Evolutionary conservation across 2,797 vertebrate genomes (phyloP).

Genomic region (Hipposideros larvatus): DNA sequence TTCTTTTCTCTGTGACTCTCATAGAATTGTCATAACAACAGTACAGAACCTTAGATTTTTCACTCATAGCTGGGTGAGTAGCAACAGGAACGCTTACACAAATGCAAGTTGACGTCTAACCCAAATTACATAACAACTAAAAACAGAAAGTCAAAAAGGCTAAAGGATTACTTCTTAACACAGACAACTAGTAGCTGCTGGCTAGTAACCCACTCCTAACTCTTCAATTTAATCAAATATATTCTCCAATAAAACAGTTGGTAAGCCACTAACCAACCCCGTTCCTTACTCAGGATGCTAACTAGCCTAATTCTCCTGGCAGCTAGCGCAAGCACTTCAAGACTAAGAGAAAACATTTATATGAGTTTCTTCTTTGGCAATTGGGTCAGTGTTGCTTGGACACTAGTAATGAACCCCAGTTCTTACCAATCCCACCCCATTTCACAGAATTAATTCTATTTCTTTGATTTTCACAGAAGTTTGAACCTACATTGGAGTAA

Average conservation of each 20-base stretch:
- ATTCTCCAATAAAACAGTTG: not conserved
- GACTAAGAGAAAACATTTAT: not conserved
- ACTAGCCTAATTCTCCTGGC: too few species aligned
- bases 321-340: not conserved
- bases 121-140: not conserved
- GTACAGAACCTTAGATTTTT: not conserved
- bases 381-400: rapidly evolving
- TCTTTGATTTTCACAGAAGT: not conserved
- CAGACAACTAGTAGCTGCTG: not conserved
- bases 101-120: not conserved
- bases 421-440: not conserved
- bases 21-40: too few species aligned
- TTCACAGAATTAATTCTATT: not conserved
- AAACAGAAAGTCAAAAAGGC: not conserved
- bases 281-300: not conserved
- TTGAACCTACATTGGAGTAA: not conserved
- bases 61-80: not conserved
- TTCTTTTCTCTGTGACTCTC: not conserved
- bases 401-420: not conserved
- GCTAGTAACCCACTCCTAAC: not conserved
- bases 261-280: not conserved
- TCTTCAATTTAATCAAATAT: not conserved
- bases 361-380: not conserved
- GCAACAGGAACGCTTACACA: not conserved
- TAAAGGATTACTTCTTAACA: not conserved